These are phyloP conservation scores for Tuta absoluta DNA, from an alignment of 2,888 invertebrate genomes.

Conservation along the genomic window DNA sequence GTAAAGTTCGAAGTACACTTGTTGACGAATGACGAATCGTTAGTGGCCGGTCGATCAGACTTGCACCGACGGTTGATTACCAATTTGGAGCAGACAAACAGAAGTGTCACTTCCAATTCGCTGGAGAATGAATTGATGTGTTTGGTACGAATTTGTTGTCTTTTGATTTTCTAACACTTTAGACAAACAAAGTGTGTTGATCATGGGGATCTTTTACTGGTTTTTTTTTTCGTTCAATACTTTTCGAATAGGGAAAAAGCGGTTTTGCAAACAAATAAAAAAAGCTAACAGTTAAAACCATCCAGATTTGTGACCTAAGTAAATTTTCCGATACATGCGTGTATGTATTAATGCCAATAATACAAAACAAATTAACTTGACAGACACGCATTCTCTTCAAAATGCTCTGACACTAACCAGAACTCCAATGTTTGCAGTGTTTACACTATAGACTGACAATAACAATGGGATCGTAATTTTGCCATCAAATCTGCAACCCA, in stretches of 20 bases:
- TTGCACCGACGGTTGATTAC: constrained; percentile 52
- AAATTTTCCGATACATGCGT: too few relatives aligned
- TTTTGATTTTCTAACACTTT: not conserved
- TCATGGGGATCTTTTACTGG: too few relatives aligned
- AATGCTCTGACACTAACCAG: constrained; percentile 8
- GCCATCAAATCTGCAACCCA: constrained; percentile 17
- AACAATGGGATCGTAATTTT: constrained; percentile 9
- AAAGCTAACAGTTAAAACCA: too few relatives aligned
- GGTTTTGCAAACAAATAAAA: too few relatives aligned
- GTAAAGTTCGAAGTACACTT: constrained; percentile 2
- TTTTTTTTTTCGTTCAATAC: too few relatives aligned
- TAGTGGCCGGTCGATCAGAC: constrained; percentile 42
- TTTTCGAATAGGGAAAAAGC: too few relatives aligned
- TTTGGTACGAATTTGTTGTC: constrained; percentile 43
- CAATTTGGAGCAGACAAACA: constrained; percentile 44
- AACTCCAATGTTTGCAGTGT: constrained; percentile 5
- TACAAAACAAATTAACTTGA: not conserved
- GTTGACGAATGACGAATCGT: not conserved
- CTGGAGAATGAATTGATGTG: constrained; percentile 54
- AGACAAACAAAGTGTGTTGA: too few relatives aligned
- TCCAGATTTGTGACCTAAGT: too few relatives aligned
- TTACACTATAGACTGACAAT: constrained; percentile 6
- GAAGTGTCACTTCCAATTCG: constrained; percentile 53
- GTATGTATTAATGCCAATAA: too few relatives aligned
- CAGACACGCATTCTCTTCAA: constrained; percentile 19